A percentile compares a stretch with the other conserved stretches of the same genome.
phyloP scores from a whole-genome alignment of 2,797 vertebrate species.

The Tapera naevia region DNA sequence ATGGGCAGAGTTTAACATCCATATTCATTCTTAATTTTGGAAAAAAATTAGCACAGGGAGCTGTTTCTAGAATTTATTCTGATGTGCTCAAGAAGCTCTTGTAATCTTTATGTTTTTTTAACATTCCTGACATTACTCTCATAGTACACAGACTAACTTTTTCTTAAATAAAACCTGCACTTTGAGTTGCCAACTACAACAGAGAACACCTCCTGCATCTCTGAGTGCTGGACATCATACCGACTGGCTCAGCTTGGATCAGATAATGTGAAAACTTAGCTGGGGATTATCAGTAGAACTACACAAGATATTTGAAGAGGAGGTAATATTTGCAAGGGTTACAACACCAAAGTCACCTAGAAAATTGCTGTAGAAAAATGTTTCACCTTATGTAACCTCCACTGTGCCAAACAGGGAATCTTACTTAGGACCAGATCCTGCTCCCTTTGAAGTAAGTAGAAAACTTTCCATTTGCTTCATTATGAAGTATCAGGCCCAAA shows the following conservation, averaged over 20 bases:
- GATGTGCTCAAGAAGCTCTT: not conserved
- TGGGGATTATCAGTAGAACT: conserved; percentile 37
- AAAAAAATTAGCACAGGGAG: not conserved
- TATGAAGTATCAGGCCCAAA: conserved; percentile 18
- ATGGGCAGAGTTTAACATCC: not conserved
- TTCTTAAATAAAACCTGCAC: not conserved
- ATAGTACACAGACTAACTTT: not conserved
- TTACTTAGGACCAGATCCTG: conserved; percentile 21
- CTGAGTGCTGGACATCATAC: conserved; percentile 4
- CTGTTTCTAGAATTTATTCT: not conserved
- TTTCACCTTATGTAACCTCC: conserved; percentile 47
- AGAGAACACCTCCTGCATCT: not conserved
- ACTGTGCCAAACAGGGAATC: conserved; percentile 15
- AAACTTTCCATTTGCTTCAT: conserved; percentile 44
- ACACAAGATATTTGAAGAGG: conserved; percentile 40
- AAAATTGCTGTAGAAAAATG: conserved; percentile 2
- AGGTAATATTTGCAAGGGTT: conserved; percentile 30
- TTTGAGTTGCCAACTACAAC: not conserved
- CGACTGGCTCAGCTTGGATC: conserved; percentile 40
- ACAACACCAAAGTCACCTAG: conserved; percentile 3
- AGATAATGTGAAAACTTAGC: conserved; percentile 55
- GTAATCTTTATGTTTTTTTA: not conserved
- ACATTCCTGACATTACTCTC: not conserved
- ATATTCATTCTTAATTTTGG: not conserved
- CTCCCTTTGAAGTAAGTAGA: conserved; percentile 35